Conservation (phyloP, 1,140 invertebrate genomes). For the Drosophila seguyi region DNA sequence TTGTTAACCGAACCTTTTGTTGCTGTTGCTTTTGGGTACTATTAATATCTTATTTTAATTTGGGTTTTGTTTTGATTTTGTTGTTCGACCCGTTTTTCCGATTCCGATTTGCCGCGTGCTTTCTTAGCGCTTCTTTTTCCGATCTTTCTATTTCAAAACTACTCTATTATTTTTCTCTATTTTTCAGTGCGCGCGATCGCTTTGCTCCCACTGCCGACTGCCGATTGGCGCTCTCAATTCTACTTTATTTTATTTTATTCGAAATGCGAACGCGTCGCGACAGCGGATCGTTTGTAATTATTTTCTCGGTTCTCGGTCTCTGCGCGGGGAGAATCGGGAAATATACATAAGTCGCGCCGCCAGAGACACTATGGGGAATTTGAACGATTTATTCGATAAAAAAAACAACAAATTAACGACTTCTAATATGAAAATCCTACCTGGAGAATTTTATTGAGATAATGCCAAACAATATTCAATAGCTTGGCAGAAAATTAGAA, state of each 20-base stretch:
- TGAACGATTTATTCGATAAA: background rate
- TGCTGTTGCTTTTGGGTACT: constrained; percentile 22
- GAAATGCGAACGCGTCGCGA: constrained; percentile 7
- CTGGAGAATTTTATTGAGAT: background rate
- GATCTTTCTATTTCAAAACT: constrained; percentile 12
- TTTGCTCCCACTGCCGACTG: constrained; percentile 14
- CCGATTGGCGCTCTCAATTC: constrained; percentile 30
- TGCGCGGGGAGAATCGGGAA: constrained; percentile 11
- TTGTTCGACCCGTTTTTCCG: constrained; percentile 32
- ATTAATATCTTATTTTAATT: constrained; percentile 48
- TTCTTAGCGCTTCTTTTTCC: constrained; percentile 10
- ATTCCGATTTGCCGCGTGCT: constrained; percentile 27
- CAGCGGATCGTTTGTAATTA: constrained; percentile 32
- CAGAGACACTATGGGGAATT: background rate
- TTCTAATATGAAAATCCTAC: background rate
- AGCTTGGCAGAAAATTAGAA: no score
- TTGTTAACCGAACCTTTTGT: constrained; percentile 37
- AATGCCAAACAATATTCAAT: no score
- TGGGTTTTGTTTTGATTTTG: constrained; percentile 39
- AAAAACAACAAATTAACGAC: background rate
- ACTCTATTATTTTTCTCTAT: constrained; percentile 12
- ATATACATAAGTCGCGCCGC: constrained; percentile 1
- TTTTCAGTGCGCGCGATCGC: constrained; percentile 18
- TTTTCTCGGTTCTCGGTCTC: constrained; percentile 4
- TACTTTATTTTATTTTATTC: constrained; percentile 17